These are phyloP conservation scores for Epizoanthus scotinus DNA, from an alignment of 92 coral and sea anemone species.

Conservation along the genomic window DNA sequence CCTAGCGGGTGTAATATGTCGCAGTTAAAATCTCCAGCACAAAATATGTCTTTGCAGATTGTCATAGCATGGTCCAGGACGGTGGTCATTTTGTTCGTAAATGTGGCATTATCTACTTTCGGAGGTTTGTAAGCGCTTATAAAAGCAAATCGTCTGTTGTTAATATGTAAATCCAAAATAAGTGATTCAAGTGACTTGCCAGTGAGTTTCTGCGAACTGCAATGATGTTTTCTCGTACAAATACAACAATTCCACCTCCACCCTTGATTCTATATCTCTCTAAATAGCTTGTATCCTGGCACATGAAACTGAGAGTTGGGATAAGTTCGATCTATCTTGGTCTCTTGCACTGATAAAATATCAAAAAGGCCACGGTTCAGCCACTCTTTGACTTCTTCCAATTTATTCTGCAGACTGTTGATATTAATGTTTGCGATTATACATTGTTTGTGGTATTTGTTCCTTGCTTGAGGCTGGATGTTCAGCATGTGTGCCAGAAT, in stretches of 20 bases:
- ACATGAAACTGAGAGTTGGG: constrained; percentile 51
- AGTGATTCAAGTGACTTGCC: constrained; percentile 1
- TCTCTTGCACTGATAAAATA: too few relatives aligned
- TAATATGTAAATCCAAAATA: neutral
- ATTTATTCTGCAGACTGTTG: constrained; percentile 53
- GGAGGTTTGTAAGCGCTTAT: constrained; percentile 16
- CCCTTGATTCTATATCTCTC: constrained; percentile 42
- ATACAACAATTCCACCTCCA: constrained; percentile 13
- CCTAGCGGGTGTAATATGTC: constrained; percentile 37
- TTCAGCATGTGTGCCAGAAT: neutral
- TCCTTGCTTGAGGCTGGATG: too few relatives aligned
- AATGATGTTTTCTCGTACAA: neutral
- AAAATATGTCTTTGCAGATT: too few relatives aligned
- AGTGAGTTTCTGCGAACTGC: neutral
- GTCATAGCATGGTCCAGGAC: too few relatives aligned
- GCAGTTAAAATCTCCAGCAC: too few relatives aligned
- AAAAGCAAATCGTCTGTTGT: neutral
- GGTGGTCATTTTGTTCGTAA: constrained; percentile 32
- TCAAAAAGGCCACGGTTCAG: too few relatives aligned
- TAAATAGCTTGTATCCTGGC: constrained; percentile 37
- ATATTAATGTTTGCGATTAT: too few relatives aligned
- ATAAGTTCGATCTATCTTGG: constrained; percentile 44
- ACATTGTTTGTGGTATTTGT: too few relatives aligned
- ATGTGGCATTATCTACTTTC: constrained; percentile 8
- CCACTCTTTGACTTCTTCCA: constrained; percentile 40